Base-by-base conservation (phyloP, 1,140 invertebrate genomes). In the Bradynema listronoti region DNA sequence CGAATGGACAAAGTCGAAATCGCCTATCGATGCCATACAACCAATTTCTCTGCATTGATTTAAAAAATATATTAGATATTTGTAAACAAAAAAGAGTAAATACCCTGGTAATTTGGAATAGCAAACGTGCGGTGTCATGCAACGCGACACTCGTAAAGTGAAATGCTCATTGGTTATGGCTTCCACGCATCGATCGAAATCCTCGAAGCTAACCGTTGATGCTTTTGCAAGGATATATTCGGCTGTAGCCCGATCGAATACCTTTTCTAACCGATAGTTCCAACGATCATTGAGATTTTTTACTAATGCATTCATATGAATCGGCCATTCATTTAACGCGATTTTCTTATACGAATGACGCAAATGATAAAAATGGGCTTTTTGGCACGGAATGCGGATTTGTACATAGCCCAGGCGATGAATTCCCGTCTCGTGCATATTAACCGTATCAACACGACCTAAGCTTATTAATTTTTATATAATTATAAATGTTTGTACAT, bases 361-460 rank as follows among this genome's bases (percentile, higher is more conserved):
- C 6, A 77, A 58, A 63, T 77, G 74, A 43, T 77, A 77, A 54
- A 77, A 77, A 52, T 77, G 74, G 42, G 70, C 74, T 55, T 71
- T 61, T 22, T 67, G 49, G 32, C 74, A 77, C 22, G 74, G 74
- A 39, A 77, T 62, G 34, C 74, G 4, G 6, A 72, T 72, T 60
- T 74, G 72, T 33, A 71, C 73, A 54, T 72, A 76, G 11, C 73
- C 73, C 25, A 75, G 61, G 39, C 75, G 46, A 57, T 78, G 73
- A 27, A 77, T 77, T 22, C 74, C 74, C 16, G 73, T 75, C 46
- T 77, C 74, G 46, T 77, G 74, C 74, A 77, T 77, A 39, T 78
- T 78, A 4, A 77, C 74, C 50, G 54, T 68, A 47, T 75, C 74
- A 4, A 78, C 74, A 9, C 75, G 68, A 53, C 68, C 74, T 75